Percentiles rank a stretch among this genome's conserved stretches.
Evolutionary conservation across 2,113 vertebrate genomes (phyloP).

Genomic region (Beaufortia kweichowensis): DNA sequence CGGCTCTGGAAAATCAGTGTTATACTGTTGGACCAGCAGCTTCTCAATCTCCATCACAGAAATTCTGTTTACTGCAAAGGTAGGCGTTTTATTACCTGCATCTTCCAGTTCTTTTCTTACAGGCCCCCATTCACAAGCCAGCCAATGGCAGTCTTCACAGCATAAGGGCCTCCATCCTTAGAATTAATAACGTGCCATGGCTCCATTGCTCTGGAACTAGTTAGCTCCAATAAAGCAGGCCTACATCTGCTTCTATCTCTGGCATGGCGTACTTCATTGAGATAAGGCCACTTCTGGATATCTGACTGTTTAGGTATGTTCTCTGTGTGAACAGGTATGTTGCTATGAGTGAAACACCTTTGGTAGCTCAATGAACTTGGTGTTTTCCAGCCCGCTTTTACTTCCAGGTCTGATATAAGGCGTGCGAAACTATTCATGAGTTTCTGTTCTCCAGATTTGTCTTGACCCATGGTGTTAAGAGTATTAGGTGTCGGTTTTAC

Average conservation of each 20-base stretch:
- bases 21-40: constrained; percentile 43
- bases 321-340: constrained; percentile 3
- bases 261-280: no score
- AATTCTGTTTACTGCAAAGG: background rate
- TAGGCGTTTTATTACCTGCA: no score
- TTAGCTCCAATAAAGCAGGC: no score
- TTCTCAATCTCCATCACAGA: constrained; percentile 30
- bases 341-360: constrained; percentile 37
- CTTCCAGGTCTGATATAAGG: constrained; percentile 29
- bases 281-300: background rate
- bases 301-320: constrained; percentile 35
- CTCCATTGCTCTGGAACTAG: no score
- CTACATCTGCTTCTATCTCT: no score
- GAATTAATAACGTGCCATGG: no score
- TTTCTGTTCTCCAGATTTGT: constrained; percentile 8
- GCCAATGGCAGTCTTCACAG: no score
- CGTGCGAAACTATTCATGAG: constrained; percentile 20
- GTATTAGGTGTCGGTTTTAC: constrained; percentile 25
- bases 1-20: constrained; percentile 44
- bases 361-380: constrained; percentile 7
- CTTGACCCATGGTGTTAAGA: constrained; percentile 32
- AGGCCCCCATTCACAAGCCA: no score
- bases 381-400: constrained; percentile 22
- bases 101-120: no score
- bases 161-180: no score